phyloP scores from a whole-genome alignment of 2,113 vertebrate genomes.

The Syngnathoides biaculeatus region DNA sequence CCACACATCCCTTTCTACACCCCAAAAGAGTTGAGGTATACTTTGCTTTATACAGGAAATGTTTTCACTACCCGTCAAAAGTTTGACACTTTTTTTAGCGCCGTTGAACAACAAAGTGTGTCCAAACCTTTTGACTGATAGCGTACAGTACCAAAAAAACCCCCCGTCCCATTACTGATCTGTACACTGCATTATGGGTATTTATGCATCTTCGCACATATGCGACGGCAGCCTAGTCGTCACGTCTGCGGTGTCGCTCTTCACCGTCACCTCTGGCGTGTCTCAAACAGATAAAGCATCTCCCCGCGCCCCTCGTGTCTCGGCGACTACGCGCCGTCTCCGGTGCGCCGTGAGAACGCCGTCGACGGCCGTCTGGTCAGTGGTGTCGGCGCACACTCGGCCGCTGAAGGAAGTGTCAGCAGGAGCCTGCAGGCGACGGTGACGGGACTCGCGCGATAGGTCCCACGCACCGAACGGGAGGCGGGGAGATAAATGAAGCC shows the following conservation, averaged over 20 bases:
- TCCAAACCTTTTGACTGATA: no score
- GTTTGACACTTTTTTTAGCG: no score
- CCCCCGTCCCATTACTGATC: not conserved
- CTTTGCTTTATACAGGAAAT: no score
- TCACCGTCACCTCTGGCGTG: slow-evolving; percentile 9
- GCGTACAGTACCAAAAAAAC: no score
- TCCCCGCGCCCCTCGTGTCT: slow-evolving; percentile 29
- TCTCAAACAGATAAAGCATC: slow-evolving; percentile 21
- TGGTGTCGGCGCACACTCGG: slow-evolving; percentile 52
- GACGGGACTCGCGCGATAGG: slow-evolving; percentile 45
- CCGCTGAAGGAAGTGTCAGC: slow-evolving; percentile 70
- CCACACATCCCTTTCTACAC: no score
- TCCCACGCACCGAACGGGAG: slow-evolving; percentile 25
- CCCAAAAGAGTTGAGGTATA: no score
- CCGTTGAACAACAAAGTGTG: no score
- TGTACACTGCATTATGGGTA: slow-evolving; percentile 18
- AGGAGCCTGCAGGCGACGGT: slow-evolving; percentile 35
- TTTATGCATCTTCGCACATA: slow-evolving; percentile 10
- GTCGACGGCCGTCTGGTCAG: slow-evolving; percentile 49
- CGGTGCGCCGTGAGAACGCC: slow-evolving; percentile 45
- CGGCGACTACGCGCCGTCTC: slow-evolving; percentile 40
- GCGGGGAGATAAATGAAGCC: slow-evolving; percentile 51
- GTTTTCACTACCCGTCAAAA: no score
- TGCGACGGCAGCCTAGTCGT: slow-evolving; percentile 8
- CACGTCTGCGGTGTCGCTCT: slow-evolving; percentile 7